phyloP scores from a whole-genome alignment of 2,888 invertebrate species.

The Lasioglossum lativentre region DNA sequence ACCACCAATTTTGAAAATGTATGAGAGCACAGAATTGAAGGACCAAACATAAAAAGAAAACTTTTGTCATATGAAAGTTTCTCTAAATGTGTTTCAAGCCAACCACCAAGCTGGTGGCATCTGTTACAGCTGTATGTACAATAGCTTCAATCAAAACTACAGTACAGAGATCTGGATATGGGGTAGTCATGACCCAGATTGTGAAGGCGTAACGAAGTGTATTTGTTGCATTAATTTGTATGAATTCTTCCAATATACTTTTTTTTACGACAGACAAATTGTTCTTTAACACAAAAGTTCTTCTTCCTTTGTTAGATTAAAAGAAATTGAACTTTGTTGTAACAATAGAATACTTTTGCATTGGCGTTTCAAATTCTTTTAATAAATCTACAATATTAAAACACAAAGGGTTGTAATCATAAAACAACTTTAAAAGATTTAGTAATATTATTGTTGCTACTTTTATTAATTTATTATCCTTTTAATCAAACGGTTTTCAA shows the following conservation, averaged over 20 bases:
- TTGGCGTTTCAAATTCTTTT: not conserved
- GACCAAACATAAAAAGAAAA: not conserved
- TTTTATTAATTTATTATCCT: not conserved
- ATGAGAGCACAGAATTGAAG: not conserved
- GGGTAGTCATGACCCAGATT: not conserved
- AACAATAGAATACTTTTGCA: not conserved
- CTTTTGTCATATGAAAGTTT: slow-evolving; percentile 42
- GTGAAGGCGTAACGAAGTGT: not conserved
- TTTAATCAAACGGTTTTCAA: not conserved
- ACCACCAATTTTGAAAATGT: not conserved
- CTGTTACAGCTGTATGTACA: slow-evolving; percentile 33
- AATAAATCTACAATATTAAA: not conserved
- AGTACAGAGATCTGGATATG: not conserved
- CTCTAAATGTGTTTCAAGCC: slow-evolving; percentile 26
- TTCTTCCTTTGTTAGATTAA: not conserved
- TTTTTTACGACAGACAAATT: not conserved
- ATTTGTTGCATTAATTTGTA: not conserved
- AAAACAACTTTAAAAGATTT: not conserved
- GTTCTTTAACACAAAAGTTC: not conserved
- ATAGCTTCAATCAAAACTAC: slow-evolving; percentile 1
- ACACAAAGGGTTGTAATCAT: not conserved
- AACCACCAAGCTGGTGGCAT: slow-evolving; percentile 38
- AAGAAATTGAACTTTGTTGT: not conserved
- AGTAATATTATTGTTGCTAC: not conserved
- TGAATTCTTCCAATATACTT: not conserved